Base-by-base conservation (phyloP, 2,888 invertebrate genomes). In the Eurytoma californica region DNA sequence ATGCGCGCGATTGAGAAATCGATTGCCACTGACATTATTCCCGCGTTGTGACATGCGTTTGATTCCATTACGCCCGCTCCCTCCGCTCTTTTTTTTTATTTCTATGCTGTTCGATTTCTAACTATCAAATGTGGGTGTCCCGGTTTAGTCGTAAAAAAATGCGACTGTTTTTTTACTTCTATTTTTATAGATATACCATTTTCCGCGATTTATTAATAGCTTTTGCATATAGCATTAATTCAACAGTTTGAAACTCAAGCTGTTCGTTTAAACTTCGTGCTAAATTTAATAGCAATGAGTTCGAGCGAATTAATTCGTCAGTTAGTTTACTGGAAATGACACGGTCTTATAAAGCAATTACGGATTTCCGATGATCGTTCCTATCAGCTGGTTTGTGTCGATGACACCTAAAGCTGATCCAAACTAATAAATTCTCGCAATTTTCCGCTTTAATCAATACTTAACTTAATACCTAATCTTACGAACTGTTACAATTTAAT, bases 1-100 rank as follows among this genome's bases (percentile, higher is more conserved):
- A 72, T 69, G 58, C 57, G 53, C 66, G 13, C 63, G 72, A 72
- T 80, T 61, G 79, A 51, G 63, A 75, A 76, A 80, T 76, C 75
- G 74, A 79, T 73, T 39, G 20, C 63, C 28, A 68, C 28, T 66
- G 28, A n/a, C 53, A n/a, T 53, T 53, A n/a, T 53, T 53, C 14
- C n/a, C 53, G 53, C 53, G 53, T 53, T 53, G 53, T n/a, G 53
- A n/a, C n/a, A n/a, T 53, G 53, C 53, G 53, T n/a, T 53, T 53
- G 53, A 53, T 53, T 53, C 3, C n/a, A n/a, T 53, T 53, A 53
- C 3, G 4, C 53, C n/a, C 14, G 30, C 7, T 24, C 39, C 39
- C 7, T 39, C 39, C 1, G 16, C 13, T 60, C 24, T 30, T 53
- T 53, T 53, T n/a, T 53, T n/a, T 53, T 53, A 14, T 53, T 53